Evolutionary conservation across 1,140 invertebrate species (phyloP).

Genomic region (Venturia canescens): DNA sequence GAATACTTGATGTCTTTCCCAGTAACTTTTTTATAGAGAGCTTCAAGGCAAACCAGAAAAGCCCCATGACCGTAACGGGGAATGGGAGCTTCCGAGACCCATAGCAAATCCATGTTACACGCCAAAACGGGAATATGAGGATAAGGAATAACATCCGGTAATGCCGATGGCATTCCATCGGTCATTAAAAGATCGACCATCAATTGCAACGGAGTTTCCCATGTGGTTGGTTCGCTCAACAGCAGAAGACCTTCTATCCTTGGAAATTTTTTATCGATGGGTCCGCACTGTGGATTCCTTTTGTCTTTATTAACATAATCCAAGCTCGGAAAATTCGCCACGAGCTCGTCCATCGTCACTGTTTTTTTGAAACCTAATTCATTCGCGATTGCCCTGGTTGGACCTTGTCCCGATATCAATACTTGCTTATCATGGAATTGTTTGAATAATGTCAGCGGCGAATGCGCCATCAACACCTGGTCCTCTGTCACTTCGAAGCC

Average conservation of each 20-base stretch:
- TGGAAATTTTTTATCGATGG: conserved; percentile 77
- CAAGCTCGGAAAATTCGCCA: conserved; percentile 81
- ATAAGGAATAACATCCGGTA: conserved; percentile 75
- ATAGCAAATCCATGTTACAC: conserved; percentile 84
- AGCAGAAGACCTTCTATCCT: conserved; percentile 80
- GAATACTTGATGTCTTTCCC: conserved; percentile 80
- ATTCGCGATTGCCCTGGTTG: conserved; percentile 81
- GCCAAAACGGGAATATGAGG: conserved; percentile 83
- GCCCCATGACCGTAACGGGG: conserved; percentile 84
- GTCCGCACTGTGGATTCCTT: conserved; percentile 76
- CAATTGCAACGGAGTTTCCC: conserved; percentile 82
- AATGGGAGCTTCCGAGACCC: conserved; percentile 83
- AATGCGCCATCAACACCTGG: conserved; percentile 86
- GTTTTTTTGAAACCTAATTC: conserved; percentile 83
- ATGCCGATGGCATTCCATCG: conserved; percentile 77
- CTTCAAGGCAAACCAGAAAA: conserved; percentile 82
- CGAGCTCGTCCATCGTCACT: conserved; percentile 81
- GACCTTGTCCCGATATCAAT: conserved; percentile 85
- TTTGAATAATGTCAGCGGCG: conserved; percentile 82
- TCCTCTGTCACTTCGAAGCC: conserved; percentile 80
- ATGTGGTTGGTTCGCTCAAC: conserved; percentile 81
- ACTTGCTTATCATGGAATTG: conserved; percentile 82
- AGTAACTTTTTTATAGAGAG: conserved; percentile 82
- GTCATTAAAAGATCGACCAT: conserved; percentile 84
- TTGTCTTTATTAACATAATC: conserved; percentile 84